Percentiles rank a stretch among this genome's conserved stretches.
These are phyloP conservation scores for Hypotaenidia okinawae DNA, from an alignment of 2,797 vertebrate species.

Conservation along the genomic window DNA sequence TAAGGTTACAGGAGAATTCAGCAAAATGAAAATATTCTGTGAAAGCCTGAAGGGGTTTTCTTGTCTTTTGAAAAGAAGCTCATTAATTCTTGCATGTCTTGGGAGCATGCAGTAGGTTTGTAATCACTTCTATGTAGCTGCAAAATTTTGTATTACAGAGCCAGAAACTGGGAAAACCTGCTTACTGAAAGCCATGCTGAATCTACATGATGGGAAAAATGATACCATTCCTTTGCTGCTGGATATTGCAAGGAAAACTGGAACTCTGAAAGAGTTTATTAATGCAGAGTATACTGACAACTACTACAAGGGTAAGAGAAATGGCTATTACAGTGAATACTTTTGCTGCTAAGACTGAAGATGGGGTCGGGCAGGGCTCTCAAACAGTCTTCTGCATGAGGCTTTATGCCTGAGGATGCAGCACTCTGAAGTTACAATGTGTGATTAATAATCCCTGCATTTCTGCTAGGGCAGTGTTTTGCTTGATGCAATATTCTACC, in stretches of 20 bases:
- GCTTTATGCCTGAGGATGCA: neutral
- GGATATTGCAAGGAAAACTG: constrained; percentile 85
- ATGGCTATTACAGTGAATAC: neutral
- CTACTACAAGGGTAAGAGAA: constrained; percentile 88
- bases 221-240: constrained; percentile 86
- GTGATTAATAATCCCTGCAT: neutral
- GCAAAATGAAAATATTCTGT: neutral
- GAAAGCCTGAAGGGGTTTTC: neutral
- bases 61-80: neutral
- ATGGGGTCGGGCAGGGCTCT: neutral
- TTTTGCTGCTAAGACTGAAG: neutral
- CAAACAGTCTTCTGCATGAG: neutral
- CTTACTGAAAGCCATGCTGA: constrained; percentile 93
- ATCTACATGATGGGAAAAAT: constrained; percentile 86
- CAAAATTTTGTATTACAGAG: constrained; percentile 76
- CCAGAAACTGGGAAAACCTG: constrained; percentile 88
- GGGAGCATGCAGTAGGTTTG: neutral
- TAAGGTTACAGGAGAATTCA: neutral
- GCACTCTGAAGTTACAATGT: neutral
- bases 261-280: constrained; percentile 85
- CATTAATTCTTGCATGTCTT: neutral
- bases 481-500: neutral
- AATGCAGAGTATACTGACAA: constrained; percentile 86
- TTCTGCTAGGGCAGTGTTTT: neutral
- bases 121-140: neutral